A percentile compares a stretch with the other conserved stretches of the same genome.
These are phyloP conservation scores for Hirudinaria manillensis DNA, from an alignment of 2,888 invertebrate species.

Conservation along the genomic window DNA sequence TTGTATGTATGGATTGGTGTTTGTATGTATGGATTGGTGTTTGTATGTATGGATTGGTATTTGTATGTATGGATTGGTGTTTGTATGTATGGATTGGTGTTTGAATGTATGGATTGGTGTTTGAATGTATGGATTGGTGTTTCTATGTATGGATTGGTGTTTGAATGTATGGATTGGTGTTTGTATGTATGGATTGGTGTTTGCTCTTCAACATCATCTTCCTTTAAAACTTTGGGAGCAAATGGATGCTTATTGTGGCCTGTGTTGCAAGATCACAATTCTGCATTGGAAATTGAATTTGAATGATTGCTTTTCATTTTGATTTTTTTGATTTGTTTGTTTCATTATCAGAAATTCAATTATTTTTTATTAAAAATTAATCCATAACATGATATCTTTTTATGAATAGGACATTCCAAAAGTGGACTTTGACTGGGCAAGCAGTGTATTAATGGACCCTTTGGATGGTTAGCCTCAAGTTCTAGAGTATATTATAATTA, in stretches of 20 bases:
- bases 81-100: background rate
- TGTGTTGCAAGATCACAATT: too few species aligned
- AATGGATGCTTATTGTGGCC: too few species aligned
- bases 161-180: background rate
- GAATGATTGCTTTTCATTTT: too few species aligned
- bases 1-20: background rate
- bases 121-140: background rate
- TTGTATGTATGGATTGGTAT: background rate
- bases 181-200: background rate
- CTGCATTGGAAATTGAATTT: too few species aligned
- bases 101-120: background rate
- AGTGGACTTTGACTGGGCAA: slow-evolving; percentile 69
- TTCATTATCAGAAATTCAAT: too few species aligned
- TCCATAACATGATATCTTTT: too few species aligned
- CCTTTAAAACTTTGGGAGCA: too few species aligned
- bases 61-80: too few species aligned
- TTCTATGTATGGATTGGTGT: background rate
- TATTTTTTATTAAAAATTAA: too few species aligned
- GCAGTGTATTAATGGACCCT: slow-evolving; percentile 68
- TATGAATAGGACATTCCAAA: slow-evolving; percentile 47
- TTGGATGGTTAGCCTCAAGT: slow-evolving; percentile 57
- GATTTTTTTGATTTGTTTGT: too few species aligned
- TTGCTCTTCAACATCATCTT: too few species aligned
- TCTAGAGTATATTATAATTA: slow-evolving; percentile 1
- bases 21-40: background rate